These are phyloP conservation scores for Laspeyria flexula DNA, from an alignment of 2,888 invertebrate species.

Conservation along the genomic window DNA sequence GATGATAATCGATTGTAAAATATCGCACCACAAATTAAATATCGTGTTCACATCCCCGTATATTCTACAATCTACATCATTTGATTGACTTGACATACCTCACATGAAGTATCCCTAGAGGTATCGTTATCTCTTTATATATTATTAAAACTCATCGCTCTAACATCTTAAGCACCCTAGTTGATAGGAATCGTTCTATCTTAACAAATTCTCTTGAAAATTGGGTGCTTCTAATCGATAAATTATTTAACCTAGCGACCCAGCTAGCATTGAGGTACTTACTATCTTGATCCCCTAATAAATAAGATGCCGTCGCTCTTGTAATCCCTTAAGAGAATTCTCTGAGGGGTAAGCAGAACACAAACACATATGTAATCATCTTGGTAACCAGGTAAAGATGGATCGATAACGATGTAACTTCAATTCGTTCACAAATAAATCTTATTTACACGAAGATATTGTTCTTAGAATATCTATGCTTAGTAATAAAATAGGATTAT, in stretches of 20 bases:
- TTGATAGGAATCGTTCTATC: constrained; percentile 3
- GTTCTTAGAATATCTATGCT: no score
- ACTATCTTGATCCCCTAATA: background rate
- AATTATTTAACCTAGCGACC: background rate
- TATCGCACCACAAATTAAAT: background rate
- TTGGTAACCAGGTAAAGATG: background rate
- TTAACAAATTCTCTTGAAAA: constrained; percentile 5
- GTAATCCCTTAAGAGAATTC: background rate
- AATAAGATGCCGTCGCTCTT: background rate
- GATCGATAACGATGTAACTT: background rate
- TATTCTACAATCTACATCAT: background rate
- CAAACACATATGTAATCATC: background rate
- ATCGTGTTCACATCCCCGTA: background rate
- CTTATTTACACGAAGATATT: background rate
- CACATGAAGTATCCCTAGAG: constrained; percentile 11
- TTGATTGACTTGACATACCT: constrained; percentile 15
- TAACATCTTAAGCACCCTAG: constrained; percentile 1
- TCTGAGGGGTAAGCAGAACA: background rate
- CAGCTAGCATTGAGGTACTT: background rate
- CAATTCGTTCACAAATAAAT: background rate
- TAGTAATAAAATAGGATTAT: no score
- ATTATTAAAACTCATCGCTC: constrained; percentile 9
- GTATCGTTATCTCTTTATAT: background rate
- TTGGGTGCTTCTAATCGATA: constrained; percentile 3
- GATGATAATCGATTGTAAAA: no score